Evolutionary conservation across 2,113 vertebrate species (phyloP), one percentile per base, ranked within the genome.

Genomic region (Corythoichthys intestinalis): DNA sequence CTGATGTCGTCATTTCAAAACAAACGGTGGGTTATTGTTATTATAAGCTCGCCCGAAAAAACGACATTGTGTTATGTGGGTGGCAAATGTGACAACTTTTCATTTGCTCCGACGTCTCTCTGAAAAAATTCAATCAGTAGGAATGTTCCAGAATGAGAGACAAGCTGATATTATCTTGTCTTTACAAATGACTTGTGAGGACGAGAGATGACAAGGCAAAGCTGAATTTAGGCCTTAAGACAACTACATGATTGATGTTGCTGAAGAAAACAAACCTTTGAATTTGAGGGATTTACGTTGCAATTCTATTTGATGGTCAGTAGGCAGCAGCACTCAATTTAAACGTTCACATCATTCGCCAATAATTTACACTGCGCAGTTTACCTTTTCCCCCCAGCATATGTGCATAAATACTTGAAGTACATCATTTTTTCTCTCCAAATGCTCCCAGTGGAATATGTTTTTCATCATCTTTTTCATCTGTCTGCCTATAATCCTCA

Each of bases 131-230:
- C 34, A 37, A 58, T 58, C 56, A 13, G 34, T 7, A 34, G 56
- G 34, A 37, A 58, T 58, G 12, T 58, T 47, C 44, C 20, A 14
- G 20, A 63, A 63, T 47, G 39, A 34, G 17, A 44, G 61, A 63
- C 61, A 20, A 13, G 44, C 11, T 34, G 61, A 34, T 28, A 57
- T 72, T 56, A 46, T 56, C 28, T 34, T 15, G 20, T 63, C 34
- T 68, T 69, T 50, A 11, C 61, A 67, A 76, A 64, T 50, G 63
- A 60, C 65, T 34, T 81, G 37, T 57, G 12, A 46, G 41, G 28
- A 38, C 14, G 63, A 39, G 20, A 13, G 20, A 13, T 37, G 48
- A 70, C 56, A 73, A 52, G 59, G 68, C 49, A 76, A 74, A 60
- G 49, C 28, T 1, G 1, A 38, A 48, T 72, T 38, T 52, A 68